phyloP scores from a whole-genome alignment of 2,113 vertebrate genomes.

The Sorex fumeus region DNA sequence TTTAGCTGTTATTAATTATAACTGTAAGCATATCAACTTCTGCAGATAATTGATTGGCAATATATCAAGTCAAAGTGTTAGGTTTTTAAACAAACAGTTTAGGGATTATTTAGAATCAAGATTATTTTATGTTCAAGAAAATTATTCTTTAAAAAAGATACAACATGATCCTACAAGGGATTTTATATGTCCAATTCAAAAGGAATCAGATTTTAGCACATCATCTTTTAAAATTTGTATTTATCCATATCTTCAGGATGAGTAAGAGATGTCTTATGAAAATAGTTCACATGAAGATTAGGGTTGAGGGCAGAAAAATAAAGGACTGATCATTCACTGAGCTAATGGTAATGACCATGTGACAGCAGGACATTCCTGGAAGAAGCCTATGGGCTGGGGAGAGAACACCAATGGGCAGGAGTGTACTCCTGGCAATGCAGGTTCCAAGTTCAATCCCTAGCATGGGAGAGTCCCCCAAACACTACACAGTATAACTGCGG shows the following conservation, averaged over 20 bases:
- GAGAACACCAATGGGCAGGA: no score
- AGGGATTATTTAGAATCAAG: conserved; percentile 12
- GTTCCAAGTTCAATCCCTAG: no score
- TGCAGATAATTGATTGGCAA: conserved; percentile 50
- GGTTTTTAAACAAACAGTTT: conserved; percentile 54
- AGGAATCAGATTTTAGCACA: neutral
- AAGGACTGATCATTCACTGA: neutral
- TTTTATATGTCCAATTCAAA: neutral
- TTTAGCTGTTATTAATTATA: conserved; percentile 70
- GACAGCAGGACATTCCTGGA: neutral
- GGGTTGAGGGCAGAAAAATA: no score
- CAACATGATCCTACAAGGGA: neutral
- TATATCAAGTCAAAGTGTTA: conserved; percentile 50
- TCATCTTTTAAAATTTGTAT: neutral
- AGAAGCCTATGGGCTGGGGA: neutral
- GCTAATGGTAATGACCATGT: neutral
- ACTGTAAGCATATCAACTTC: conserved; percentile 53
- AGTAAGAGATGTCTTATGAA: conserved; percentile 6
- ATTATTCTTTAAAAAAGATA: conserved; percentile 63
- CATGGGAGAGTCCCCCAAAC: no score
- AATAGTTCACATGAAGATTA: neutral
- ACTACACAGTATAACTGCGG: no score
- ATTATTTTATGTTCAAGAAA: conserved; percentile 58
- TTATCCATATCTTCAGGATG: conserved; percentile 15
- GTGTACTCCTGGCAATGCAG: no score